These are phyloP conservation scores for Taenioides sp. DNA, from an alignment of 2,797 vertebrate genomes.

Conservation along the genomic window DNA sequence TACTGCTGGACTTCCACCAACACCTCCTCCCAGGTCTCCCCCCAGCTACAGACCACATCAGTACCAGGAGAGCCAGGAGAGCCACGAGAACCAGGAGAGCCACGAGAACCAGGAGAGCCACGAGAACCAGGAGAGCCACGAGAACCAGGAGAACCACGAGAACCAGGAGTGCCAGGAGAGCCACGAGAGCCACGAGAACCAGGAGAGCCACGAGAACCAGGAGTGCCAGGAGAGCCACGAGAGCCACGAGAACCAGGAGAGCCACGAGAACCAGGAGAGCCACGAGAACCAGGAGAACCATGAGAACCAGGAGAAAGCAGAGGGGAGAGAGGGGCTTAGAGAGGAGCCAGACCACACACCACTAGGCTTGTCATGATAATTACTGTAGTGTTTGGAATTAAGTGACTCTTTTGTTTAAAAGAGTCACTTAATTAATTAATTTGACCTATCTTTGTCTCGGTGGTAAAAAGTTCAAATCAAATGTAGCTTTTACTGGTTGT, in stretches of 20 bases:
- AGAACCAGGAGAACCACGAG: constrained; percentile 38
- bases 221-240: constrained; percentile 43
- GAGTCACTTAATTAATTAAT: too few relatives aligned
- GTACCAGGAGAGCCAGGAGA: constrained; percentile 45
- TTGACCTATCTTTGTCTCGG: too few relatives aligned
- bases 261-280: constrained; percentile 41
- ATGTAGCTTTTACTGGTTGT: too few relatives aligned
- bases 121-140: constrained; percentile 27
- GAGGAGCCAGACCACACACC: constrained; percentile 45
- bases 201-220: constrained; percentile 20
- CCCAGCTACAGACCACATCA: constrained; percentile 89
- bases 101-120: too few relatives aligned
- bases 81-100: constrained; percentile 42
- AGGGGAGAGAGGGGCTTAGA: constrained; percentile 67
- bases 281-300: constrained; percentile 37
- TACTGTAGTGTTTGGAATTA: too few relatives aligned
- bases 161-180: constrained; percentile 42
- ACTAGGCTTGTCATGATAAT: too few relatives aligned
- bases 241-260: constrained; percentile 42
- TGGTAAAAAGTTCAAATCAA: too few relatives aligned
- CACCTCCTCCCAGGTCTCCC: constrained; percentile 99
- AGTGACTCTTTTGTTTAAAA: too few relatives aligned
- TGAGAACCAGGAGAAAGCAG: constrained; percentile 39
- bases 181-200: too few relatives aligned
- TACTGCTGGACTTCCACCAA: constrained; percentile 99